Evolutionary conservation across 2,888 invertebrate genomes (phyloP).

Genomic region (Phorcus lineatus): DNA sequence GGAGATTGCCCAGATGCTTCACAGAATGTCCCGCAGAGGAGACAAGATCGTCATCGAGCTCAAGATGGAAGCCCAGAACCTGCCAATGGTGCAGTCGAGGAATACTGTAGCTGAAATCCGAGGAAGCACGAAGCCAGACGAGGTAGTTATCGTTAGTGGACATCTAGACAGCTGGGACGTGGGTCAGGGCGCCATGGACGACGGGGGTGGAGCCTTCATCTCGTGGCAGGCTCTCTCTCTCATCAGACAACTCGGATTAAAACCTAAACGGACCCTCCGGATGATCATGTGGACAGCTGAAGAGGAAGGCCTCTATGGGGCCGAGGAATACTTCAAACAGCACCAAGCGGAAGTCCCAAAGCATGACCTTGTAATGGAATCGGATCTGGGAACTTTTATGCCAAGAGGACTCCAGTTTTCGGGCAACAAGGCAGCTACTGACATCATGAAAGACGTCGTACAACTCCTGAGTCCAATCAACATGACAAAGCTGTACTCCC

Average conservation of each 20-base stretch:
- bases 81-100: slow-evolving; percentile 80
- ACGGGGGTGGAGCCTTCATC: slow-evolving; percentile 86
- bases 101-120: slow-evolving; percentile 77
- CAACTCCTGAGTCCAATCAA: slow-evolving; percentile 83
- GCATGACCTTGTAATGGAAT: slow-evolving; percentile 87
- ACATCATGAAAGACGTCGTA: slow-evolving; percentile 82
- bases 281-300: slow-evolving; percentile 89
- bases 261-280: slow-evolving; percentile 84
- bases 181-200: slow-evolving; percentile 91
- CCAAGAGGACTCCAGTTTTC: slow-evolving; percentile 83
- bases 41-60: slow-evolving; percentile 77
- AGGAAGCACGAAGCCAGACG: slow-evolving; percentile 55
- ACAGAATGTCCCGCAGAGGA: slow-evolving; percentile 79
- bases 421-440: slow-evolving; percentile 52
- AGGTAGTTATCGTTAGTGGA: slow-evolving; percentile 85
- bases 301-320: slow-evolving; percentile 52
- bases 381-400: slow-evolving; percentile 87
- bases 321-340: slow-evolving; percentile 36
- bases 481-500: slow-evolving; percentile 79
- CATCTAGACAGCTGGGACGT: slow-evolving; percentile 93
- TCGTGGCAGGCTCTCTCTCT: slow-evolving; percentile 85
- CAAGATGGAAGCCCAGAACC: slow-evolving; percentile 81
- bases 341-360: slow-evolving; percentile 78
- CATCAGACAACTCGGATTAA: slow-evolving; percentile 81
- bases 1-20: slow-evolving; percentile 86